These are phyloP conservation scores for Cyaniris semiargus DNA, from an alignment of 2,888 invertebrate species.

Conservation along the genomic window DNA sequence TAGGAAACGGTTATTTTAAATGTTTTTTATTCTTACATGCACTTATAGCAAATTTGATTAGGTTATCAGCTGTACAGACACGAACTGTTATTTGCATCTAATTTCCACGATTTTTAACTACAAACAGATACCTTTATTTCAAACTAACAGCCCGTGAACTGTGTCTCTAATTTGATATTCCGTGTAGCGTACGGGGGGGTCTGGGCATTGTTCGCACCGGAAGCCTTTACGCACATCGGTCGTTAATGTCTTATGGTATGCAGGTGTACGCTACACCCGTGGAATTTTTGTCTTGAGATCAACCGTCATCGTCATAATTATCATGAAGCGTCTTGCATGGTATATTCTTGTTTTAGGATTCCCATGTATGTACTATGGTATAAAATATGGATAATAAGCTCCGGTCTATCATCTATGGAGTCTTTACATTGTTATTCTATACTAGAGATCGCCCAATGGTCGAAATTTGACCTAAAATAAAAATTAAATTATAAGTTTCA, in stretches of 20 bases:
- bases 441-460: no score
- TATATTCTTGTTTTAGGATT: not conserved
- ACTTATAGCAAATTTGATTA: not conserved
- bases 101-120: not conserved
- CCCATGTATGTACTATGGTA: not conserved
- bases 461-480: no score
- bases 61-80: not conserved
- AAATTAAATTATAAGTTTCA: no score
- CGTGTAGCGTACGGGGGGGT: slow-evolving; percentile 47
- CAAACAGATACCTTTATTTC: slow-evolving; percentile 1
- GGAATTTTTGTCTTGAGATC: slow-evolving; percentile 6
- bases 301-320: not conserved
- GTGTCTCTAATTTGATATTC: slow-evolving; percentile 57
- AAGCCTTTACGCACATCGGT: slow-evolving; percentile 49
- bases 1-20: not conserved
- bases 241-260: slow-evolving; percentile 34
- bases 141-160: slow-evolving; percentile 43
- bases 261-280: slow-evolving; percentile 32
- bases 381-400: not conserved
- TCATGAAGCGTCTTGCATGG: not conserved
- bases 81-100: not conserved
- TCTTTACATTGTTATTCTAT: no score
- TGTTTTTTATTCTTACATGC: not conserved
- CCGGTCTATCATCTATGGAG: not conserved
- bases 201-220: slow-evolving; percentile 53